Conservation (phyloP, 2,113 vertebrate genomes). For the Cinclus cinclus region DNA sequence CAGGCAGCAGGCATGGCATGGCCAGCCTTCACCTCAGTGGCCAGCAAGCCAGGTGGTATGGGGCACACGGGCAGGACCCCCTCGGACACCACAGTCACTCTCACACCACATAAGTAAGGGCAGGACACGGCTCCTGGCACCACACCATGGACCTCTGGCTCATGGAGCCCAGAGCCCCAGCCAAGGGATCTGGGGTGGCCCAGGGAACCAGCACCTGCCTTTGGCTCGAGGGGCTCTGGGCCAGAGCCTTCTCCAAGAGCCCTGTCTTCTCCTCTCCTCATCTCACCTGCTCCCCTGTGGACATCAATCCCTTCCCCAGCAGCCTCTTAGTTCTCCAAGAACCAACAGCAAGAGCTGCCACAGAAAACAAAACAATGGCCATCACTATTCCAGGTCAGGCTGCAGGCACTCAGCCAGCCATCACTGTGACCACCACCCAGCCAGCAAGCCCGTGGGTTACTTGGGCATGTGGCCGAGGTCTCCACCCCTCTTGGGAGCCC, state of each 20-base stretch:
- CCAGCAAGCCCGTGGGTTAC: fast-evolving
- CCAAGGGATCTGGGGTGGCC: background rate
- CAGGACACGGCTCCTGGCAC: background rate
- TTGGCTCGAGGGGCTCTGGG: fast-evolving
- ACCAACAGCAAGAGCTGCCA: background rate
- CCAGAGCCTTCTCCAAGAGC: background rate
- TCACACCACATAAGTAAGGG: background rate
- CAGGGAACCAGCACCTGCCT: fast-evolving
- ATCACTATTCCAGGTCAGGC: background rate
- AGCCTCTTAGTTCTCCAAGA: background rate
- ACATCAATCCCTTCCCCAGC: background rate
- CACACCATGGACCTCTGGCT: fast-evolving
- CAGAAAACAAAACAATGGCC: background rate
- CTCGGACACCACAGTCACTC: fast-evolving
- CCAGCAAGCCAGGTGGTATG: fast-evolving
- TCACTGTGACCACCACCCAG: background rate
- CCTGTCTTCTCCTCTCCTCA: background rate
- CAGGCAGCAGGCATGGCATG: fast-evolving
- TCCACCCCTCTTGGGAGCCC: background rate
- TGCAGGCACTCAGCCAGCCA: background rate
- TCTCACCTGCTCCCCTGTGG: fast-evolving
- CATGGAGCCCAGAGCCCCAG: fast-evolving
- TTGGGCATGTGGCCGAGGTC: fast-evolving
- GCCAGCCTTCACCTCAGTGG: fast-evolving
- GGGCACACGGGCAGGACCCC: background rate